Percentiles rank a stretch among this genome's conserved stretches.
phyloP scores from a whole-genome alignment of 1,140 invertebrate species.

The Orchestia grillus region DNA sequence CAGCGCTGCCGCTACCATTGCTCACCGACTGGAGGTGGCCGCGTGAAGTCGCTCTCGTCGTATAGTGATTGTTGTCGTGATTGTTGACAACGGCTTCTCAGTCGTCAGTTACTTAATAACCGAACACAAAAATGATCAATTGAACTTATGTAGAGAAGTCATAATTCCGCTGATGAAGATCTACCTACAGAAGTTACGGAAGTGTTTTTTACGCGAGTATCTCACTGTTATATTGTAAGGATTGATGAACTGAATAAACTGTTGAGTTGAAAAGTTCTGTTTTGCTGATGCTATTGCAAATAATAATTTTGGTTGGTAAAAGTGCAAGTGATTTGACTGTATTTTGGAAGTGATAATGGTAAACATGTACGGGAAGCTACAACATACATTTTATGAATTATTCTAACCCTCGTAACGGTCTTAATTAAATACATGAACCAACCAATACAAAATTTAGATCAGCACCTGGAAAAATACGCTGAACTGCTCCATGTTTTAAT shows the following conservation, averaged over 20 bases:
- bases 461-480: too few relatives aligned
- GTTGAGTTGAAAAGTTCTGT: neutral
- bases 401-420: neutral
- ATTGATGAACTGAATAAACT: neutral
- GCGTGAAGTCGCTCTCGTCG: slow-evolving; percentile 41
- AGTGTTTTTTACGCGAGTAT: neutral
- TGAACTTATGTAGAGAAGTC: neutral
- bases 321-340: neutral
- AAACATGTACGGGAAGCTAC: neutral
- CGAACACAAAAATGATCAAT: neutral
- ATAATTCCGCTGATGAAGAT: neutral
- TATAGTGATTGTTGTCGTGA: neutral
- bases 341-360: neutral
- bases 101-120: neutral
- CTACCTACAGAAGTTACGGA: neutral
- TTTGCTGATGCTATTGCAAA: neutral
- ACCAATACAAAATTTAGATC: neutral
- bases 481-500: too few relatives aligned
- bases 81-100: too few relatives aligned
- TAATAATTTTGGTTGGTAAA: neutral
- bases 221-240: neutral
- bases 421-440: neutral
- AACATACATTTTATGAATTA: neutral
- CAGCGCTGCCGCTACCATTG: slow-evolving; percentile 52
- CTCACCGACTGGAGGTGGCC: slow-evolving; percentile 51